Percentiles rank a stretch among this genome's conserved stretches.
Evolutionary conservation across 2,888 invertebrate species (phyloP).

Genomic region (Microctonus hyperodae): DNA sequence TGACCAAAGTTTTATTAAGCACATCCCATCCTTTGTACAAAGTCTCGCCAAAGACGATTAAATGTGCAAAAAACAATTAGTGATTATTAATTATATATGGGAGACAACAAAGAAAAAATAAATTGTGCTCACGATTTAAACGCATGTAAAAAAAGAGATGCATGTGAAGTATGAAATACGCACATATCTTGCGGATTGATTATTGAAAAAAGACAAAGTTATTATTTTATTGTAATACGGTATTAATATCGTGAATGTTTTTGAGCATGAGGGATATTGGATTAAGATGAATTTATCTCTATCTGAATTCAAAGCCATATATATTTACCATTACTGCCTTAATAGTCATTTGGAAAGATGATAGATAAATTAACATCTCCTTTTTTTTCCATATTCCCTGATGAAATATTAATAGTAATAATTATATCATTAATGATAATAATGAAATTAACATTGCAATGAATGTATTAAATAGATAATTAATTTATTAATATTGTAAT

Average conservation of each 20-base stretch:
- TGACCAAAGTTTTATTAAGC: conserved; percentile 18
- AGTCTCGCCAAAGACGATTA: conserved; percentile 17
- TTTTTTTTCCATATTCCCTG: background rate
- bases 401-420: background rate
- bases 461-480: conserved; percentile 35
- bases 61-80: conserved; percentile 16
- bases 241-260: conserved; percentile 13
- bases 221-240: background rate
- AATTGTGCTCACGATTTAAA: background rate
- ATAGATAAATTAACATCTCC: background rate
- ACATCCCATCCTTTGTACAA: background rate
- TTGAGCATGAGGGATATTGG: conserved; percentile 11
- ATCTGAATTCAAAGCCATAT: conserved; percentile 46
- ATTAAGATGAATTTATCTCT: background rate
- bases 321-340: conserved; percentile 62
- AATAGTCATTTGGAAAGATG: conserved; percentile 54
- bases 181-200: conserved; percentile 34
- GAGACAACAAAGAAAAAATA: conserved; percentile 7
- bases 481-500: conserved; percentile 31
- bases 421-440: background rate
- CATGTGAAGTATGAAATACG: conserved; percentile 31
- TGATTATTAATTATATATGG: conserved; percentile 4
- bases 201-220: conserved; percentile 9
- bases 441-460: too few relatives aligned
- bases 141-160: too few relatives aligned